phyloP scores from a whole-genome alignment of 1,140 invertebrate species.

The Rhynchophorus ferrugineus region DNA sequence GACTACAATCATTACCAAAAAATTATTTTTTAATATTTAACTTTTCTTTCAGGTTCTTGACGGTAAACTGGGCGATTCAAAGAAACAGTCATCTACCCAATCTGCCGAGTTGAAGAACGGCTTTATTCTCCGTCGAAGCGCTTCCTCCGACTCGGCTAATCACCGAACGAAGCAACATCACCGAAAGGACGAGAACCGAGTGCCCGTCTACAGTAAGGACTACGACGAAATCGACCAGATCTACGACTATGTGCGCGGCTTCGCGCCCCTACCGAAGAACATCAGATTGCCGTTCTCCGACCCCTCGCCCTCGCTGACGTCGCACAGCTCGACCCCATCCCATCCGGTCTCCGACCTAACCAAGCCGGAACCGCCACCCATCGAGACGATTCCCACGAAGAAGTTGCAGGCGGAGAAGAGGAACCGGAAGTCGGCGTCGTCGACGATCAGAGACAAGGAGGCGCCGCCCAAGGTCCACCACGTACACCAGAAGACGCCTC shows the following conservation, averaged over 20 bases:
- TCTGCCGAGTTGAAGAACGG: slow-evolving; percentile 47
- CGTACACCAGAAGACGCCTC: slow-evolving; percentile 47
- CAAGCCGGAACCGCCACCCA: slow-evolving; percentile 80
- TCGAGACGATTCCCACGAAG: slow-evolving; percentile 83
- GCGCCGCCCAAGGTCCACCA: slow-evolving; percentile 27
- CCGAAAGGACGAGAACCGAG: slow-evolving; percentile 45
- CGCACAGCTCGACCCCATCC: slow-evolving; percentile 48
- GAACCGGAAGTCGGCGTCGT: slow-evolving; percentile 48
- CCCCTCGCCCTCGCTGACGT: slow-evolving; percentile 42
- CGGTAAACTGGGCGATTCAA: slow-evolving; percentile 62
- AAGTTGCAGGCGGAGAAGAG: slow-evolving; percentile 67
- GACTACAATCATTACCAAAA: too few relatives aligned
- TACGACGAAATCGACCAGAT: slow-evolving; percentile 96
- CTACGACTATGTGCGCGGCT: slow-evolving; percentile 89
- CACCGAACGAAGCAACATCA: slow-evolving; percentile 42
- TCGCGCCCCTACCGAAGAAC: slow-evolving; percentile 79
- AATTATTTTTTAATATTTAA: too few relatives aligned
- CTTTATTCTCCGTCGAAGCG: slow-evolving; percentile 61
- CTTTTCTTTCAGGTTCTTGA: slow-evolving; percentile 56
- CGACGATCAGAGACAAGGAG: slow-evolving; percentile 41
- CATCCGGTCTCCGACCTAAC: slow-evolving; percentile 48
- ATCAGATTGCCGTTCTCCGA: slow-evolving; percentile 60
- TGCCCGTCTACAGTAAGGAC: slow-evolving; percentile 62
- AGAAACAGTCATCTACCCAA: slow-evolving; percentile 44
- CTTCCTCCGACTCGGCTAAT: slow-evolving; percentile 62